Conservation (phyloP, 1,140 invertebrate genomes). For the Cydia pomonella region DNA sequence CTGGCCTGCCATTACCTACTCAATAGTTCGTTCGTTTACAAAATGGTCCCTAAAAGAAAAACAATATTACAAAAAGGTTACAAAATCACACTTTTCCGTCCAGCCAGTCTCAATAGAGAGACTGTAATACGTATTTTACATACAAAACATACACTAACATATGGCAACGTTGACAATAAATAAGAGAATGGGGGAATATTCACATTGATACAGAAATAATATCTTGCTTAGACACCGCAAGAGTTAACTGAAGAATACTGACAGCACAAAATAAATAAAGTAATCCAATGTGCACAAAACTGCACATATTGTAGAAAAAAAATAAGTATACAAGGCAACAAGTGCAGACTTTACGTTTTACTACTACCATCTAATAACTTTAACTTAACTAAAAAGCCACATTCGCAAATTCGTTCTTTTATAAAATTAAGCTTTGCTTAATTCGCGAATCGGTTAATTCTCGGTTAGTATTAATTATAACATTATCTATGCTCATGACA, state of each 20-base stretch:
- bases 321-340: conserved; percentile 78
- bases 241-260: conserved; percentile 54
- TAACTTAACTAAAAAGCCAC: conserved; percentile 73
- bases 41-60: conserved; percentile 78
- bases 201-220: conserved; percentile 61
- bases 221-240: conserved; percentile 46
- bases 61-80: conserved; percentile 64
- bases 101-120: conserved; percentile 57
- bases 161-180: conserved; percentile 80
- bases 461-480: conserved; percentile 69
- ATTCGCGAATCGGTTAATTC: conserved; percentile 74
- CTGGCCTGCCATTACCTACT: conserved; percentile 56
- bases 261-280: conserved; percentile 70
- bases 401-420: conserved; percentile 64
- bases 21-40: conserved; percentile 63
- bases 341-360: conserved; percentile 79
- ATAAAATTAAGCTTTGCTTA: conserved; percentile 70
- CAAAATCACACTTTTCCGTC: conserved; percentile 67
- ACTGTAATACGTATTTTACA: conserved; percentile 75
- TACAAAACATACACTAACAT: conserved; percentile 75
- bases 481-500: conserved; percentile 52
- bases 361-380: conserved; percentile 69
- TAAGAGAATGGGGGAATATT: conserved; percentile 68
- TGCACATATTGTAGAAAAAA: conserved; percentile 64
- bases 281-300: conserved; percentile 55